Conservation (phyloP, 2,113 vertebrate genomes). For the Pandion haliaetus region DNA sequence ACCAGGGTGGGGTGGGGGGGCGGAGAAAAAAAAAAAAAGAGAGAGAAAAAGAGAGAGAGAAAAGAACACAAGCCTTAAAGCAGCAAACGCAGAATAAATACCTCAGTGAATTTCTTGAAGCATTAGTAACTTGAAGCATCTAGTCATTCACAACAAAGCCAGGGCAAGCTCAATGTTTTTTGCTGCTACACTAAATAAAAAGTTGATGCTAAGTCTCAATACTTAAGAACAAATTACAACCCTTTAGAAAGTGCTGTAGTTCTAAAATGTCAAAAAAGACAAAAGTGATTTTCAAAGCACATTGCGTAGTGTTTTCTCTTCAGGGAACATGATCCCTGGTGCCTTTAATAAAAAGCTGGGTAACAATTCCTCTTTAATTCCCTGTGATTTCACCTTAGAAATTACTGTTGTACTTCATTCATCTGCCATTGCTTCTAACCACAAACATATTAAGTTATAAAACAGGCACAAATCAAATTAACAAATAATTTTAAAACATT, state of each 20-base stretch:
- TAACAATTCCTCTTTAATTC: slow-evolving; percentile 55
- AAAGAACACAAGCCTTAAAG: neutral
- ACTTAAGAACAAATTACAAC: slow-evolving; percentile 30
- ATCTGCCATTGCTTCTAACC: slow-evolving; percentile 3
- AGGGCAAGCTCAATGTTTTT: slow-evolving; percentile 12
- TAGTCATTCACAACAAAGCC: slow-evolving; percentile 11
- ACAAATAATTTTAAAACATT: slow-evolving; percentile 14
- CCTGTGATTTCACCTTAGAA: slow-evolving; percentile 59
- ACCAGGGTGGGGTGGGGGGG: fast-evolving
- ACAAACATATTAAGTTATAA: slow-evolving; percentile 9
- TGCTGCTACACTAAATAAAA: slow-evolving; percentile 27
- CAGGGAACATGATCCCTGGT: slow-evolving; percentile 31
- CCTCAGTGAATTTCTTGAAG: slow-evolving; percentile 6
- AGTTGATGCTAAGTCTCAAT: neutral
- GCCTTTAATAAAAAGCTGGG: slow-evolving; percentile 52
- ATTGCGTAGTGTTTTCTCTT: slow-evolving; percentile 7
- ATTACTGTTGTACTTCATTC: neutral
- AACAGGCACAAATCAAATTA: neutral
- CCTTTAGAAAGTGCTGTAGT: neutral
- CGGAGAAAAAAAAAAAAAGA: neutral
- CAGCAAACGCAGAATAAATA: slow-evolving; percentile 43
- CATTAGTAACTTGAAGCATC: slow-evolving; percentile 44
- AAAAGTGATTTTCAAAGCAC: slow-evolving; percentile 42
- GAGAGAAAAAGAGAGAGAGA: neutral
- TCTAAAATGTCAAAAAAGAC: slow-evolving; percentile 34